Base-by-base conservation (phyloP, 2,888 invertebrate species). In the Andrena marginata region DNA sequence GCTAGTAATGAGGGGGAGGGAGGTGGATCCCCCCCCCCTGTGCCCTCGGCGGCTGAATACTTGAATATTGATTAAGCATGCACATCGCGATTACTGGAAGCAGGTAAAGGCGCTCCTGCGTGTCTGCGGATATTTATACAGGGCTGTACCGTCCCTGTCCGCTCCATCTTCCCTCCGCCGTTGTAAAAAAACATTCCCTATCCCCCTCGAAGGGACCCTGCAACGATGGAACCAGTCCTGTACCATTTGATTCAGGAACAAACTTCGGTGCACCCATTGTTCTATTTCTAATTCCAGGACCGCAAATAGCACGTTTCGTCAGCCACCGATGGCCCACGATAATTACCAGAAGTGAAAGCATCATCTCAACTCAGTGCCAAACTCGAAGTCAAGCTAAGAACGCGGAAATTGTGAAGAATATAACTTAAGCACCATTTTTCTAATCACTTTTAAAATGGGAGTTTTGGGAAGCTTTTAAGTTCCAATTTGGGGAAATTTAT, bases 41-140 rank as follows among this genome's bases (percentile, higher is more conserved):
- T 73, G 72, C 67, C 77, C 77, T 82, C 56, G 23, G 67, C 80
- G 73, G 80, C 73, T 75, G 85, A 91, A 91, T 89, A 89, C 87
- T 90, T 87, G 89, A 91, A 88, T 91, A 91, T 91, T 86, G 91
- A 91, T 91, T 90, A 86, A 91, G 90, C 91, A 89, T 90, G 87
- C 85, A 89, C 88, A 86, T 87, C 88, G 86, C 87, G 89, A 90
- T 87, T 88, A 86, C 89, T 79, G 82, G 74, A 82, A 75, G 76
- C 78, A 83, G 75, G 84, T 84, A 84, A 88, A 85, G 85, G 84
- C 84, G 80, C 81, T 80, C 73, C 70, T 56, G 90, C 90, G 90
- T 90, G 90, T 86, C 87, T 82, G 64, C 73, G 77, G 85, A 90
- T 90, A 90, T 90, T 90, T 90, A 89, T 86, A 86, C 72, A 56